phyloP scores from a whole-genome alignment of 1,140 invertebrate genomes.

The Asbolus verrucosus region DNA sequence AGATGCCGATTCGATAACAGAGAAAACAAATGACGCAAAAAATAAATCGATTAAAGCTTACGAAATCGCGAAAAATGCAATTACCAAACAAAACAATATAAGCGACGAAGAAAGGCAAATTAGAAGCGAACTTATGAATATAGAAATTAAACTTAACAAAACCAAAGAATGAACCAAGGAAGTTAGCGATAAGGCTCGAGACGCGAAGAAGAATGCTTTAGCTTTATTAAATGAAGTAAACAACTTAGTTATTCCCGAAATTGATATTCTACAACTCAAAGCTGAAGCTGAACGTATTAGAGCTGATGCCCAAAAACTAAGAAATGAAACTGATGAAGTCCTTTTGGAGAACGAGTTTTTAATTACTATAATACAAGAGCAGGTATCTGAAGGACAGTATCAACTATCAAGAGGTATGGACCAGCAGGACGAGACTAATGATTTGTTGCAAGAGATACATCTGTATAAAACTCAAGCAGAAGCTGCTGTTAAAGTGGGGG shows the following conservation, averaged over 20 bases:
- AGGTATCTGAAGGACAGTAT: constrained; percentile 67
- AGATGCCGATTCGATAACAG: constrained; percentile 82
- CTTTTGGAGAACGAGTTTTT: constrained; percentile 66
- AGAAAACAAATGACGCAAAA: constrained; percentile 82
- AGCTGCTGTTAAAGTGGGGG: constrained; percentile 84
- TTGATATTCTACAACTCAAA: constrained; percentile 79
- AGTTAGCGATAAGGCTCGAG: constrained; percentile 77
- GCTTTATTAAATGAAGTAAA: constrained; percentile 81
- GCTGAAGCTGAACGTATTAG: constrained; percentile 73
- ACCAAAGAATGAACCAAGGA: constrained; percentile 78
- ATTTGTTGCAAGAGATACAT: constrained; percentile 77
- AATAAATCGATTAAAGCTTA: constrained; percentile 87
- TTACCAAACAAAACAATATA: constrained; percentile 57
- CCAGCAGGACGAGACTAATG: constrained; percentile 74
- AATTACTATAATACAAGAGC: constrained; percentile 74
- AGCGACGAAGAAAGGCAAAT: constrained; percentile 75
- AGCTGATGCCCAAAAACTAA: constrained; percentile 64
- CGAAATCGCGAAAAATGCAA: constrained; percentile 81
- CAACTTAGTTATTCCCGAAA: constrained; percentile 77
- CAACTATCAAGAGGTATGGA: constrained; percentile 68
- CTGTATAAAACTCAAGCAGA: constrained; percentile 79
- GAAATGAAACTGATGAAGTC: constrained; percentile 65
- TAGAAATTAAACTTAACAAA: constrained; percentile 75
- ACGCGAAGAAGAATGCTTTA: constrained; percentile 84
- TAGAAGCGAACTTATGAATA: constrained; percentile 69